Evolutionary conservation across 1,140 invertebrate genomes (phyloP), one percentile per base, ranked within the genome.

Genomic region (Acromyrmex echinatior): DNA sequence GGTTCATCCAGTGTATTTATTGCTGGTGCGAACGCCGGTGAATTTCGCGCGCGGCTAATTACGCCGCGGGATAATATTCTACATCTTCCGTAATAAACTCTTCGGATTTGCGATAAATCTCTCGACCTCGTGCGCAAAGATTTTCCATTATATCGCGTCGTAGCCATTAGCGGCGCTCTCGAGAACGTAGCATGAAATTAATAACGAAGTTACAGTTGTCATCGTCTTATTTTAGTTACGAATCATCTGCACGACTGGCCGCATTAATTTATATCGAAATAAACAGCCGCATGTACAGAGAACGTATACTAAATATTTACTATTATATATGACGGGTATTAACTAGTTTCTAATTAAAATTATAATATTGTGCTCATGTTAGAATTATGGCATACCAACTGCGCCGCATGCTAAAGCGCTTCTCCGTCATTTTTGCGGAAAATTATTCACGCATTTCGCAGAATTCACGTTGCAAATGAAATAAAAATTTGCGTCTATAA

Each of bases 321-420:
- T 16, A 16, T 49, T 81, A 35, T 60, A 68, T 60, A 51, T 60
- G 21, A 71, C 78, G 28, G 12, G 49, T 74, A 82, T 74, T 31
- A 84, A 84, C 28, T 74, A 25, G 80, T 51, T 62, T 25, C 25
- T 84, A 84, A 84, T 84, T 84, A 84, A 84, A 63, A 84, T 84
- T 84, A 84, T 31, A 76, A 56, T 62, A 53, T 74, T 82, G 71
- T 16, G 80, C 12, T 74, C 39, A 49, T 82, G 39, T 62, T 49
- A 31, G 18, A 58, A 51, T 85, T 53, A 35, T 16, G 18, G 14
- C 4, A 9, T 31, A 21, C 7, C 4, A 25, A 73, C 53, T 31
- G 18, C 25, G 18, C 53, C 1, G 16, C 18, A 39, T n/a, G 80
- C 6, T 35, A 16, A 39, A 53, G n/a, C n/a, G 25, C 25, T 25